Evolutionary conservation across 2,888 invertebrate species (phyloP).

Genomic region (Torymus auratus): DNA sequence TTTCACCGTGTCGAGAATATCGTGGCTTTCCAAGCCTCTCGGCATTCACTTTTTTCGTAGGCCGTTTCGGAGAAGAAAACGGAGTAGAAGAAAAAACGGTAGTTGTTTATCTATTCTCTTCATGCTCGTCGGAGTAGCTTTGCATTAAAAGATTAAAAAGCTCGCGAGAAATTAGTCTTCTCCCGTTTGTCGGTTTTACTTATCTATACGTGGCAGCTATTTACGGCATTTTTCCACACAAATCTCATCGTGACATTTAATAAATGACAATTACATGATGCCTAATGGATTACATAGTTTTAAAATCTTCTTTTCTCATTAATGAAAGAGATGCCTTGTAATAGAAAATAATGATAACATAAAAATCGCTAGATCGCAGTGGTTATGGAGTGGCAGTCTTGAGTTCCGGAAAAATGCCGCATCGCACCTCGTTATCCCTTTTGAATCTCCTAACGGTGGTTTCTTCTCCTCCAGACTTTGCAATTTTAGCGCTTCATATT

Average conservation of each 20-base stretch:
- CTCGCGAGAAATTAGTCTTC: conserved; percentile 36
- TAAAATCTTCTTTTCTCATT: conserved; percentile 5
- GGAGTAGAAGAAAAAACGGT: conserved; percentile 31
- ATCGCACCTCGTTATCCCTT: conserved; percentile 25
- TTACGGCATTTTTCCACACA: conserved; percentile 41
- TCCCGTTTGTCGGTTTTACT: conserved; percentile 8
- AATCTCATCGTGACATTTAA: conserved; percentile 33
- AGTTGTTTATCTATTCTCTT: conserved; percentile 28
- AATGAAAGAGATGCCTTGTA: conserved; percentile 9
- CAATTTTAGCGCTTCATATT: conserved; percentile 58
- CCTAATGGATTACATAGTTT: conserved; percentile 22
- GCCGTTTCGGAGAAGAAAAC: conserved; percentile 55
- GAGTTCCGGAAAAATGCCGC: conserved; percentile 71
- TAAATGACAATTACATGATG: conserved; percentile 17
- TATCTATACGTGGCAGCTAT: conserved; percentile 8
- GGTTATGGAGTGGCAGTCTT: conserved; percentile 74
- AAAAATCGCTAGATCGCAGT: conserved; percentile 47
- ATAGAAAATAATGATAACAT: conserved; percentile 33
- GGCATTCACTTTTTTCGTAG: conserved; percentile 44
- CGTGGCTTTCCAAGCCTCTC: conserved; percentile 34
- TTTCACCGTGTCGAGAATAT: conserved; percentile 36
- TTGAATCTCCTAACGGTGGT: conserved; percentile 49
- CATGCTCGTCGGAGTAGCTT: conserved; percentile 1
- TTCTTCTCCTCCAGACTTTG: conserved; percentile 59
- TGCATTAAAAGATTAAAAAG: conserved; percentile 25